These are phyloP conservation scores for Orchestes rusci DNA, from an alignment of 2,888 invertebrate genomes.

Conservation along the genomic window DNA sequence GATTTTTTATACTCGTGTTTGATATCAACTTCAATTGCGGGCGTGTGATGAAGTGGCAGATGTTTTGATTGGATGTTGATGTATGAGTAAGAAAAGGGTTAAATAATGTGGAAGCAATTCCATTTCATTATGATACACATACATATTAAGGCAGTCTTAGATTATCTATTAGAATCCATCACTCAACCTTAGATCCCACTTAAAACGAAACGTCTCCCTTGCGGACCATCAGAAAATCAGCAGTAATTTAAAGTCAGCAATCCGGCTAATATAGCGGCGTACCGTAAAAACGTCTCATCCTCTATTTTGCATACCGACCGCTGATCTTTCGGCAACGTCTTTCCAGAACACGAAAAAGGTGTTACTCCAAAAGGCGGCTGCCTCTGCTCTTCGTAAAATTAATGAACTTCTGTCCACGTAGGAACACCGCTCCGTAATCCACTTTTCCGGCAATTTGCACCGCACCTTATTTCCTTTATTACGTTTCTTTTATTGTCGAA, in stretches of 20 bases:
- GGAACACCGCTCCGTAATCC: slow-evolving; percentile 44
- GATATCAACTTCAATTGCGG: too few relatives aligned
- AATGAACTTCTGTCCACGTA: slow-evolving; percentile 45
- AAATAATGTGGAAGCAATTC: too few relatives aligned
- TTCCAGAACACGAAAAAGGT: slow-evolving; percentile 48
- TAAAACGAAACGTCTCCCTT: too few relatives aligned
- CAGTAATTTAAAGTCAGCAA: slow-evolving; percentile 20
- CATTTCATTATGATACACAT: too few relatives aligned
- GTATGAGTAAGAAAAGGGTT: too few relatives aligned
- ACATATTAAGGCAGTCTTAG: too few relatives aligned
- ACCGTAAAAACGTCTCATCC: slow-evolving; percentile 35
- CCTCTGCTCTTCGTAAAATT: slow-evolving; percentile 35
- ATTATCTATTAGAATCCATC: too few relatives aligned
- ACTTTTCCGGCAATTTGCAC: slow-evolving; percentile 44
- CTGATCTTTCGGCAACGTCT: slow-evolving; percentile 38
- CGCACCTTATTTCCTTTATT: slow-evolving; percentile 39
- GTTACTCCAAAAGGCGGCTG: slow-evolving; percentile 37
- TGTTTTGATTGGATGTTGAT: too few relatives aligned
- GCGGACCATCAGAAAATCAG: slow-evolving; percentile 20
- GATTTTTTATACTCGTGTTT: too few relatives aligned
- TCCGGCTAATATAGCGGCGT: slow-evolving; percentile 10
- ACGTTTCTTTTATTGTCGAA: slow-evolving; percentile 27
- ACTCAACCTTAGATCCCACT: too few relatives aligned
- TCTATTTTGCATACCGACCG: slow-evolving; percentile 43
- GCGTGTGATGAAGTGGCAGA: too few relatives aligned